Conservation (phyloP, 1,140 invertebrate genomes). For the Zaprionus ornatus region DNA sequence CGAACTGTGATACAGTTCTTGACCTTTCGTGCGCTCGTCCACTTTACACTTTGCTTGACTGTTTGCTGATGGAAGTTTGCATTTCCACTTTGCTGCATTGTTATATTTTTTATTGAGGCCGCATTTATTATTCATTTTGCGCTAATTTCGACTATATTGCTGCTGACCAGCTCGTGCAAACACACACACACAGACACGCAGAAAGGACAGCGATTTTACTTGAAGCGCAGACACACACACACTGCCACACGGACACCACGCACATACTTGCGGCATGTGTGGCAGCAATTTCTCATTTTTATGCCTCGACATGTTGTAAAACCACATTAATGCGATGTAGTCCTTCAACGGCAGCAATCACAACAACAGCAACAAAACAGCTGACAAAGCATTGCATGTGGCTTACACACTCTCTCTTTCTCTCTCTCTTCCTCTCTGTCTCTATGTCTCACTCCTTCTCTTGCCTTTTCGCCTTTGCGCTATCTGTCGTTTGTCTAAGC, state of each 20-base stretch:
- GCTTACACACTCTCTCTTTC: neutral
- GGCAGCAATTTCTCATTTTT: slow-evolving; percentile 80
- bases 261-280: slow-evolving; percentile 64
- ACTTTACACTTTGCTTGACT: slow-evolving; percentile 3
- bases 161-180: slow-evolving; percentile 42
- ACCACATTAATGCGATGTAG: slow-evolving; percentile 79
- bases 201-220: slow-evolving; percentile 25
- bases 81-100: slow-evolving; percentile 22
- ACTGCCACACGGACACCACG: neutral
- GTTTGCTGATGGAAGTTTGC: slow-evolving; percentile 7
- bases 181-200: neutral
- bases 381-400: slow-evolving; percentile 42
- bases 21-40: slow-evolving; percentile 18
- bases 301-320: slow-evolving; percentile 79
- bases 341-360: slow-evolving; percentile 51
- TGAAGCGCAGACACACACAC: slow-evolving; percentile 15
- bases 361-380: slow-evolving; percentile 35
- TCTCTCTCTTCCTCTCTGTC: no score
- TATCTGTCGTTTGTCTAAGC: slow-evolving; percentile 74
- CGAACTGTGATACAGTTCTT: neutral
- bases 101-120: slow-evolving; percentile 63
- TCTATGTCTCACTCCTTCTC: neutral
- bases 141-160: slow-evolving; percentile 78
- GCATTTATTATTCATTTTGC: slow-evolving; percentile 81
- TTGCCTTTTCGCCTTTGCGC: slow-evolving; percentile 1